These are phyloP conservation scores for Tenthredo notha DNA, from an alignment of 2,888 invertebrate genomes.

Conservation along the genomic window DNA sequence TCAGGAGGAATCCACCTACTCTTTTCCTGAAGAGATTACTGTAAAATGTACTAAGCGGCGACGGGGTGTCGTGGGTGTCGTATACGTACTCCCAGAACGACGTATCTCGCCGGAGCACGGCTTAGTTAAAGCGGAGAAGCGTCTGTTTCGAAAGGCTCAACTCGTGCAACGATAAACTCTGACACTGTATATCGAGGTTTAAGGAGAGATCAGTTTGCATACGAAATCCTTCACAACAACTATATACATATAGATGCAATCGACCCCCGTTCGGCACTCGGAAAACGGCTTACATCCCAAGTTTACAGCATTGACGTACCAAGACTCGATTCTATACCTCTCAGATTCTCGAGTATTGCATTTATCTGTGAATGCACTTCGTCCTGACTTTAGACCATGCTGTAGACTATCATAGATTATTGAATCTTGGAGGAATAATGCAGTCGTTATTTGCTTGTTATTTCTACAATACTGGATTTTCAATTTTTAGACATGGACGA, in stretches of 20 bases:
- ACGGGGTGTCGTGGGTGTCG: conserved; percentile 31
- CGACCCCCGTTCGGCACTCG: conserved; percentile 20
- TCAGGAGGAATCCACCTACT: conserved; percentile 2
- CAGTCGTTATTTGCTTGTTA: background rate
- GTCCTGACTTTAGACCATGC: background rate
- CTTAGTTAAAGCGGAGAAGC: conserved; percentile 37
- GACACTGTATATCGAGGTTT: conserved; percentile 53
- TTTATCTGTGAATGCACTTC: background rate
- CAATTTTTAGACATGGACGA: background rate
- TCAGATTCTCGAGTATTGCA: conserved; percentile 11
- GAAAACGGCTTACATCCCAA: conserved; percentile 40
- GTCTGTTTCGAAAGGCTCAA: conserved; percentile 35
- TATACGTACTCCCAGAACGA: conserved; percentile 32
- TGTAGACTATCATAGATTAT: background rate
- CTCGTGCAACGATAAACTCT: conserved; percentile 43
- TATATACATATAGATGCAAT: conserved; percentile 15
- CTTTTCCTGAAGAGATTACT: conserved; percentile 38
- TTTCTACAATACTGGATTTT: background rate
- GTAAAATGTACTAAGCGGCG: conserved; percentile 34
- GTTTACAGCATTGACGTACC: conserved; percentile 51
- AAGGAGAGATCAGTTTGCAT: conserved; percentile 47
- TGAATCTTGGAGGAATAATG: background rate
- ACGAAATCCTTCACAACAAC: conserved; percentile 34
- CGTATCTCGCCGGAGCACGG: conserved; percentile 26
- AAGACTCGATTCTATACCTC: conserved; percentile 31